phyloP scores from a whole-genome alignment of 2,888 invertebrate species.

The Diachrysia chrysitis region DNA sequence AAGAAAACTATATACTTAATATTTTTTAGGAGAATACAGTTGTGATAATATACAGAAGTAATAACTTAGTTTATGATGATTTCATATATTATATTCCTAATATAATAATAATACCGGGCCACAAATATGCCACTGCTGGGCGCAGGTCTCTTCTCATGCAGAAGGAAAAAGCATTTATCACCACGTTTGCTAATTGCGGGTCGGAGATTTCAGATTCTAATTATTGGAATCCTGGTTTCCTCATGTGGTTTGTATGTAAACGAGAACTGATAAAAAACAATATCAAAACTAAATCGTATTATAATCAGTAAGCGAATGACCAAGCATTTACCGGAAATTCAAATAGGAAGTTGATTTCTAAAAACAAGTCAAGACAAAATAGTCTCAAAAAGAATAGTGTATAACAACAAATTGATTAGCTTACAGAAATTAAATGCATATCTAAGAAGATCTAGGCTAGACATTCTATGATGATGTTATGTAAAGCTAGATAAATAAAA shows the following conservation, averaged over 20 bases:
- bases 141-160: too few species aligned
- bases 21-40: too few species aligned
- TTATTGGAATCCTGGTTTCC: too few species aligned
- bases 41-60: too few species aligned
- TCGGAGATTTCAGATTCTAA: too few species aligned
- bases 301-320: not conserved
- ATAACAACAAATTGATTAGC: slow-evolving; percentile 12
- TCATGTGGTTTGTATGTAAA: too few species aligned
- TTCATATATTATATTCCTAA: too few species aligned
- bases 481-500: not conserved
- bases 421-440: slow-evolving; percentile 22
- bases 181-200: too few species aligned
- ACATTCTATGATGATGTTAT: slow-evolving; percentile 3
- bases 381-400: slow-evolving; percentile 13
- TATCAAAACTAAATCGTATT: slow-evolving; percentile 11
- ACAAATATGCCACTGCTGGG: too few species aligned
- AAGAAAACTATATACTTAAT: too few species aligned
- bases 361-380: slow-evolving; percentile 19
- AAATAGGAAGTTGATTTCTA: slow-evolving; percentile 41
- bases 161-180: too few species aligned
- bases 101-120: too few species aligned
- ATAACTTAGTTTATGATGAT: not conserved
- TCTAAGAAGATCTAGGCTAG: slow-evolving; percentile 25
- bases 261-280: slow-evolving; percentile 16
- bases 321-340: slow-evolving; percentile 23